These are phyloP conservation scores for Ahaetulla prasina DNA, from an alignment of 2,113 vertebrate species.

Conservation along the genomic window DNA sequence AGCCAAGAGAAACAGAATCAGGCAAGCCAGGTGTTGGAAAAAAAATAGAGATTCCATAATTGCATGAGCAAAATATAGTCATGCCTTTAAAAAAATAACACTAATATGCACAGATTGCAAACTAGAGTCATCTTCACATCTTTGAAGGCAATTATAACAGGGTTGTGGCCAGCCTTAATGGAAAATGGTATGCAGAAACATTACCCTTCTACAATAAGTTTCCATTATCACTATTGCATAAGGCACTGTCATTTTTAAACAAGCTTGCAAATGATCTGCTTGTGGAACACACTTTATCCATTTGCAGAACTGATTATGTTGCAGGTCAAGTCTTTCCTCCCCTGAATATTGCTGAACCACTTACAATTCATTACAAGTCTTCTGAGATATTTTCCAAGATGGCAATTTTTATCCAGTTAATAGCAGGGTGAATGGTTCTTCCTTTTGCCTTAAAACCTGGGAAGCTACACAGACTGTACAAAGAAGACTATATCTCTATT, in stretches of 20 bases:
- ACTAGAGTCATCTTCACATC: not conserved
- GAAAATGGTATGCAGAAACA: not conserved
- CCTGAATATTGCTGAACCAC: not conserved
- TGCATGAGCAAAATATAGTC: constrained; percentile 4
- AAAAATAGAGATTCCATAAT: constrained; percentile 1
- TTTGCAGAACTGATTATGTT: not conserved
- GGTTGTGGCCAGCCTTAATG: not conserved
- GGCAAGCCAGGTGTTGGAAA: constrained; percentile 12
- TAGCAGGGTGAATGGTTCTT: not conserved
- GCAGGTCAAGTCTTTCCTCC: not conserved
- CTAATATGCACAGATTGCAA: not conserved
- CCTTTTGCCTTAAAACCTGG: not conserved
- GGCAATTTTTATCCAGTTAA: not conserved
- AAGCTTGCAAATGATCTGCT: not conserved
- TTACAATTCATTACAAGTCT: not conserved
- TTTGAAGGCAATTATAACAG: not conserved
- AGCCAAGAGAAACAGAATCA: constrained; percentile 13
- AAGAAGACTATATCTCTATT: not conserved
- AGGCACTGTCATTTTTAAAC: not conserved
- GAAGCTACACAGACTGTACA: not conserved
- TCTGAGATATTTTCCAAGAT: not conserved
- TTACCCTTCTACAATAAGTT: not conserved
- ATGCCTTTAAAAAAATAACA: constrained; percentile 12
- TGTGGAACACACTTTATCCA: not conserved
- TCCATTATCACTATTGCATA: not conserved